Base-by-base conservation (phyloP, 2,888 invertebrate species). In the Oxycera nigricornis region DNA sequence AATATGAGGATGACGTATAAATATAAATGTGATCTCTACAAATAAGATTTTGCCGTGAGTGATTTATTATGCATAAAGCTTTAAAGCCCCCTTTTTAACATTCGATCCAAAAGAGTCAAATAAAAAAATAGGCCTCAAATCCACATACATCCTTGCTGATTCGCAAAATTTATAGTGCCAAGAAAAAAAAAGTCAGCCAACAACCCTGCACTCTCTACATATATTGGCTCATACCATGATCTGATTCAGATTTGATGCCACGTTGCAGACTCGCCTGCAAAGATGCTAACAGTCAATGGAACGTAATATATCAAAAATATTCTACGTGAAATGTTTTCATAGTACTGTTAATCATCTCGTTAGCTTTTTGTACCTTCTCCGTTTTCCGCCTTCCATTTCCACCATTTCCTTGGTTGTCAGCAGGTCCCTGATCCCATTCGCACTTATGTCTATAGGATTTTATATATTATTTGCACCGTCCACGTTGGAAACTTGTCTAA, bases 241-340 rank as follows among this genome's bases (percentile, higher is more conserved):
- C 52, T 55, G 2, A 9, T 24, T 24, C 20, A 24, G 2, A 55
- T 55, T 24, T 55, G 22, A 55, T 55, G 24, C 22, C 22, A 20
- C 7, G 4, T 17, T 22, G 52, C 52, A 22, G 52, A 6, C 22
- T n/a, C n/a, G n/a, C n/a, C 11, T 55, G 52, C 24, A 55, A 62
- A 35, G 65, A 67, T 41, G 65, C 26, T 67, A 67, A 67, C 22
- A 39, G 41, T 41, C 41, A 67, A 67, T 67, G 46, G 46, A 67
- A 67, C 65, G 65, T 67, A 67, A 67, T 67, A 67, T 67, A 41
- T 67, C 65, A 67, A 67, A 67, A 41, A 67, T 41, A 26, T 67
- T 39, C 65, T 67, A 67, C 65, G 65, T 67, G 65, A 24, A 67
- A 41, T 67, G 41, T 67, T 41, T 67, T 41, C 26, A 46, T 67